Evolutionary conservation across 2,113 vertebrate genomes (phyloP), one percentile per base, ranked within the genome.

Genomic region (Nanorana parkeri): DNA sequence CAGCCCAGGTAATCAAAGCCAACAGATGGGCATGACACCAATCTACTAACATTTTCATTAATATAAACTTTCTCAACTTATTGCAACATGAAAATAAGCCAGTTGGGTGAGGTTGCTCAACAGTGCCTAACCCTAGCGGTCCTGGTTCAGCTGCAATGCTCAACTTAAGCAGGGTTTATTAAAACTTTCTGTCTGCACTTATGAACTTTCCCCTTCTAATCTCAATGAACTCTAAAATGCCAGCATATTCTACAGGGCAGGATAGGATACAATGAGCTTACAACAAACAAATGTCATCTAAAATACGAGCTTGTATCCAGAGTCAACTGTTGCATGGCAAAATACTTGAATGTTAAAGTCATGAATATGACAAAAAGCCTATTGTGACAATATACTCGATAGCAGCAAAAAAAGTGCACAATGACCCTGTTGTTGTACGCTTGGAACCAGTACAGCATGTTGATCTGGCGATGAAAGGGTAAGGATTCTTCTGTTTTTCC

Each of bases 381-480:
- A 47, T 47, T 47, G 41, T 47, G 41, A 16, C 19, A 41, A 17
- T 69, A 68, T 23, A 47, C 20, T 17, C 24, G 41, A 23, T 17
- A 17, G 41, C 47, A 17, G 68, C 3, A 24, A 15, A 21, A n/a
- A 21, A 68, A 21, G 13, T 23, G 6, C 16, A 68, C 36, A 68
- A 23, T 23, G 41, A 47, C 41, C 41, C 13, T 10, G n/a, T 69
- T n/a, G 24, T 52, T 56, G 24, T 29, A 26, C 20, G 11, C 60
- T 24, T 15, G 20, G 51, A 52, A 52, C 4, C n/a, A 52, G 23
- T 72, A 28, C 11, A 23, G 5, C 52, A 55, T 17, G 17, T 26
- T 20, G 19, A 58, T 56, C 47, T 71, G 68, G 68, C 21, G 52
- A n/a, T 47, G 47, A 69, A 51, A 26, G 54, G 71, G 71, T 36